Percentiles rank a stretch among this genome's conserved stretches.
Conservation (phyloP, 2,888 invertebrate species). For the Lamellibrachia columna region DNA sequence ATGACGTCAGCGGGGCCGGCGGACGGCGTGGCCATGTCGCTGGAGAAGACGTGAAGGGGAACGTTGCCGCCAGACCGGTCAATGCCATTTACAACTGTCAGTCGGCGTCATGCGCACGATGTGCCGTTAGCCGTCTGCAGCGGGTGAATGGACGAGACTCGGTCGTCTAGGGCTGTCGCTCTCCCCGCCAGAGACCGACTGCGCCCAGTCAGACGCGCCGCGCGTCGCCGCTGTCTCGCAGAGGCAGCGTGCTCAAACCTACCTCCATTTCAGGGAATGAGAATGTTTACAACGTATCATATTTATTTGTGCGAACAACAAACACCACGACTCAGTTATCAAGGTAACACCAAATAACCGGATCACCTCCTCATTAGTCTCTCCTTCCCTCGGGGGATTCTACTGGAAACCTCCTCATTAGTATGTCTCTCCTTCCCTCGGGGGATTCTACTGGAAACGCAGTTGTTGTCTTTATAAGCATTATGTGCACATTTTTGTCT, state of each 20-base stretch:
- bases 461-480: background rate
- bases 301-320: background rate
- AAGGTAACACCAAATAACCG: slow-evolving; percentile 9
- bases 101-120: background rate
- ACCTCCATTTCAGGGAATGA: background rate
- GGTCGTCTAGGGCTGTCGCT: too few species aligned
- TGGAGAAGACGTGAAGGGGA: background rate
- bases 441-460: background rate
- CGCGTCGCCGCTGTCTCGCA: background rate
- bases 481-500: background rate
- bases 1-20: background rate
- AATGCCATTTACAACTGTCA: background rate
- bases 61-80: background rate
- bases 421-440: background rate
- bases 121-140: background rate
- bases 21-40: background rate
- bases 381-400: too few species aligned
- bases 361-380: background rate
- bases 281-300: slow-evolving; percentile 12
- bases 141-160: background rate
- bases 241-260: slow-evolving; percentile 1
- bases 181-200: background rate
- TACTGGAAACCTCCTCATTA: too few species aligned
- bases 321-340: background rate
- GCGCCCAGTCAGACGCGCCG: background rate